phyloP scores from a whole-genome alignment of 2,888 invertebrate species.

The Ophonus ardosiacus region DNA sequence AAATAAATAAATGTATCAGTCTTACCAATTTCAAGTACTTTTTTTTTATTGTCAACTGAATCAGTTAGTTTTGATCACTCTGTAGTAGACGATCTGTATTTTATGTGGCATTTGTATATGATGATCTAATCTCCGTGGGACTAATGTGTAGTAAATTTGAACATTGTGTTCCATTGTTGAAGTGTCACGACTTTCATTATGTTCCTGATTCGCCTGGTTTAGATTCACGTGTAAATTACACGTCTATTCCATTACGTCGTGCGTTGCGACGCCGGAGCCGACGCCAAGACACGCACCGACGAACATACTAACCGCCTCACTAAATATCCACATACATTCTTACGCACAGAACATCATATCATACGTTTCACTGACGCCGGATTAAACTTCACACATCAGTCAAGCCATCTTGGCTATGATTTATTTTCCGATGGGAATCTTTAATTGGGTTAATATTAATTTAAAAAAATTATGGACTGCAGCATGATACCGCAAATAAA shows the following conservation, averaged over 20 bases:
- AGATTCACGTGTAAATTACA: slow-evolving; percentile 47
- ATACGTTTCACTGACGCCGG: neutral
- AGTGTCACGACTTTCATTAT: slow-evolving; percentile 48
- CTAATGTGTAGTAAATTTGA: slow-evolving; percentile 37
- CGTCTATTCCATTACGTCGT: slow-evolving; percentile 39
- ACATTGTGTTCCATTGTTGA: slow-evolving; percentile 44
- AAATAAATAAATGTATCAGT: too few relatives aligned
- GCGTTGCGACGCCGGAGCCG: slow-evolving; percentile 3
- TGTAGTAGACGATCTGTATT: too few relatives aligned
- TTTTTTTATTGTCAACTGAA: too few relatives aligned
- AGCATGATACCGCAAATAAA: too few relatives aligned
- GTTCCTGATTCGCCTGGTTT: slow-evolving; percentile 33
- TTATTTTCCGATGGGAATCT: neutral
- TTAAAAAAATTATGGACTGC: too few relatives aligned
- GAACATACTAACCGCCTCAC: slow-evolving; percentile 41
- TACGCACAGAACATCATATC: neutral
- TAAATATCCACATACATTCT: slow-evolving; percentile 12
- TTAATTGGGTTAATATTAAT: too few relatives aligned
- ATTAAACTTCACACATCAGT: neutral
- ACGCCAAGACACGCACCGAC: slow-evolving; percentile 30
- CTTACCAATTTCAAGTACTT: too few relatives aligned
- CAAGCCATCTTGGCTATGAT: neutral
- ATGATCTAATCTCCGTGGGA: slow-evolving; percentile 25
- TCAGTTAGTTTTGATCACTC: too few relatives aligned
- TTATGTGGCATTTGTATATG: neutral